Percentiles rank a stretch among this genome's conserved stretches.
Evolutionary conservation across 2,888 invertebrate species (phyloP).

Genomic region (Dasypogon diadema): DNA sequence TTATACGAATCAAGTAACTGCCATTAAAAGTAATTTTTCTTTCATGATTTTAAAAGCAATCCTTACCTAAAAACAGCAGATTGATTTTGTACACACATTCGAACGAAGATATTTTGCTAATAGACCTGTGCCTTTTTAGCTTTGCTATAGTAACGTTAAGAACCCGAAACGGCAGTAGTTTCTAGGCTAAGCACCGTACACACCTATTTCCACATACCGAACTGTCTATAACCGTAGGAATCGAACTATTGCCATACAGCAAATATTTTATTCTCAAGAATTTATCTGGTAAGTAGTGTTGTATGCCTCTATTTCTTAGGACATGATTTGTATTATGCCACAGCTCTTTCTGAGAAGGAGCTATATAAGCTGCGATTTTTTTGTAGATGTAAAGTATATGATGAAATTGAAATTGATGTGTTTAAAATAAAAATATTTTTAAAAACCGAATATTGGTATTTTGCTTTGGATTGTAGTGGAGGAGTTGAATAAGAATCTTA

Average conservation of each 20-base stretch:
- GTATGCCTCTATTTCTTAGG: constrained; percentile 19
- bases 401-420: constrained; percentile 33
- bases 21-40: constrained; percentile 26
- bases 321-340: constrained; percentile 28
- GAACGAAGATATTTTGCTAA: not conserved
- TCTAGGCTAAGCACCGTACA: not conserved
- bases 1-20: constrained; percentile 21
- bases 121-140: not conserved
- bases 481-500: no score
- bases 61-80: not conserved
- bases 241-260: constrained; percentile 33
- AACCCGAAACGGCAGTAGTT: constrained; percentile 25
- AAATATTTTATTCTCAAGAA: constrained; percentile 17
- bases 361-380: constrained; percentile 1
- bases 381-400: constrained; percentile 35
- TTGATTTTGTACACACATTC: not conserved
- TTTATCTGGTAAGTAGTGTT: constrained; percentile 43
- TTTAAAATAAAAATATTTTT: constrained; percentile 45
- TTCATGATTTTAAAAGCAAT: not conserved
- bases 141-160: not conserved
- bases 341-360: constrained; percentile 45
- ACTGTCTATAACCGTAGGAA: constrained; percentile 5
- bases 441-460: not conserved
- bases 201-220: not conserved
- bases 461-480: no score